phyloP scores from a whole-genome alignment of 2,888 invertebrate species.

The Pomacea canaliculata region DNA sequence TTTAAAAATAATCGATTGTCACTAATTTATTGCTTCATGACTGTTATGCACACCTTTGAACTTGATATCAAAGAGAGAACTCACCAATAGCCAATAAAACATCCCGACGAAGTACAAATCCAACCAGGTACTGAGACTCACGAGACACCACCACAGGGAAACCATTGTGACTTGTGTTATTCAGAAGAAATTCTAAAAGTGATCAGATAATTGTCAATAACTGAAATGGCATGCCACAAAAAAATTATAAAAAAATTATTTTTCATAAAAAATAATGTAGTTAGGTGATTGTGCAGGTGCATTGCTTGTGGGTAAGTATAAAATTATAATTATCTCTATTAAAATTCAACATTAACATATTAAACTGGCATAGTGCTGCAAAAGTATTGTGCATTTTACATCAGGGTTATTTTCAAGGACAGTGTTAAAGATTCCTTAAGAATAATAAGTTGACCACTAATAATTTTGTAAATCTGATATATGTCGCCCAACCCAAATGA shows the following conservation, averaged over 20 bases:
- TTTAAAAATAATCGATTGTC: not conserved
- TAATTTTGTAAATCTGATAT: too few species aligned
- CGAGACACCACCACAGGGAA: slow-evolving; percentile 98
- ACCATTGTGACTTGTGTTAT: slow-evolving; percentile 97
- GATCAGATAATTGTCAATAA: slow-evolving; percentile 19
- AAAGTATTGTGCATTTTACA: too few species aligned
- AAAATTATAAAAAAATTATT: not conserved
- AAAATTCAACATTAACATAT: too few species aligned
- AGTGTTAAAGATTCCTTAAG: too few species aligned
- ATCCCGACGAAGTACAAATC: slow-evolving; percentile 93
- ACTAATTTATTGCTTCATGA: not conserved
- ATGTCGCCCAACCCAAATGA: too few species aligned
- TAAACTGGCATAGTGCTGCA: too few species aligned
- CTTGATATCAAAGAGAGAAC: slow-evolving; percentile 27
- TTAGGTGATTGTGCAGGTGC: too few species aligned
- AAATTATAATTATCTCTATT: too few species aligned
- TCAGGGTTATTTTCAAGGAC: too few species aligned
- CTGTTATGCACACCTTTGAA: not conserved
- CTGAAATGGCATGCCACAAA: too few species aligned
- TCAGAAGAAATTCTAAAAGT: slow-evolving; percentile 81
- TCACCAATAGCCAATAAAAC: slow-evolving; percentile 85
- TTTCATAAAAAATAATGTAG: not conserved
- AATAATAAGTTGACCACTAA: too few species aligned
- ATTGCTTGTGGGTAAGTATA: too few species aligned
- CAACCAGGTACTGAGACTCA: slow-evolving; percentile 97